Evolutionary conservation across 2,888 invertebrate genomes (phyloP).

Genomic region (Mechanitis messenoides): DNA sequence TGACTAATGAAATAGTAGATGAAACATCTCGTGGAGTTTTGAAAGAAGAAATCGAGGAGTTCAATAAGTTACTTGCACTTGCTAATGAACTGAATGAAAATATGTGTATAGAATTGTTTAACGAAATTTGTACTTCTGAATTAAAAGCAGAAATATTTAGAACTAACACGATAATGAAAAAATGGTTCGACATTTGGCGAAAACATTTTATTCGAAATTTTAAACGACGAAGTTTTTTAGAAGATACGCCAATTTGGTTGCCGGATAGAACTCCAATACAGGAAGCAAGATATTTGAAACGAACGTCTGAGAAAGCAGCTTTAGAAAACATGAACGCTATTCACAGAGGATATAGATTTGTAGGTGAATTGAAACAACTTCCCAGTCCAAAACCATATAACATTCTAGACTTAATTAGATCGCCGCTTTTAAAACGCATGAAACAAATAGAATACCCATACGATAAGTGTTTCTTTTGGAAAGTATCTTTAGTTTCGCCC

Average conservation of each 20-base stretch:
- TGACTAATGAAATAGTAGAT: slow-evolving; percentile 48
- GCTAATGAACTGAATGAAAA: slow-evolving; percentile 49
- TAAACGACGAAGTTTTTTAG: slow-evolving; percentile 55
- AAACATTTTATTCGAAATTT: slow-evolving; percentile 51
- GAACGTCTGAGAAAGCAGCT: slow-evolving; percentile 49
- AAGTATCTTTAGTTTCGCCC: slow-evolving; percentile 78
- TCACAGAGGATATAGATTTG: slow-evolving; percentile 61
- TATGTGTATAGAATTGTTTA: slow-evolving; percentile 47
- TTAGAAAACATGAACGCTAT: slow-evolving; percentile 61
- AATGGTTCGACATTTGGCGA: slow-evolving; percentile 62
- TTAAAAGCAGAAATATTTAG: slow-evolving; percentile 57
- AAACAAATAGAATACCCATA: slow-evolving; percentile 65
- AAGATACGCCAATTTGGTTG: slow-evolving; percentile 68
- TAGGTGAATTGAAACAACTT: slow-evolving; percentile 49
- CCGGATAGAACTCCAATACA: slow-evolving; percentile 53
- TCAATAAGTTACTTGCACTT: slow-evolving; percentile 44
- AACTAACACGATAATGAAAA: slow-evolving; percentile 53
- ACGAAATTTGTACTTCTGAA: slow-evolving; percentile 55
- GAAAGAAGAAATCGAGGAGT: slow-evolving; percentile 50
- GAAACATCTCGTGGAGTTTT: slow-evolving; percentile 46
- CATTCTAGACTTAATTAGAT: slow-evolving; percentile 67
- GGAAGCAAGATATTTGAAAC: slow-evolving; percentile 50
- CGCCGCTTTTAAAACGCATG: slow-evolving; percentile 63
- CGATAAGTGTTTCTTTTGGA: slow-evolving; percentile 76
- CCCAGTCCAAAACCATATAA: slow-evolving; percentile 56